Conservation (phyloP, 1,140 invertebrate species). For the Drosophila tsacasi region DNA sequence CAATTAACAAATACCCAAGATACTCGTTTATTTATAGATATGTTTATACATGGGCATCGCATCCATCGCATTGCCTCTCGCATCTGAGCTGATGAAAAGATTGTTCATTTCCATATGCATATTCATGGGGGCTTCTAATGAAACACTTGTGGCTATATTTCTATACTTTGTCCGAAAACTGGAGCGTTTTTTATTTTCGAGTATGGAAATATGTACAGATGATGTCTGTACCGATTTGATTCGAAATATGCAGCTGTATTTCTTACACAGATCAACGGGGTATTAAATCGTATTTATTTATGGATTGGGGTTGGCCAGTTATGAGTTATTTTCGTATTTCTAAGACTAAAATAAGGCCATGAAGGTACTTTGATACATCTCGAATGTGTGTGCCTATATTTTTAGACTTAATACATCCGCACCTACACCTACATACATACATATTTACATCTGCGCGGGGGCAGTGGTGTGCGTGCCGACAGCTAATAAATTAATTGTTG, state of each 20-base stretch:
- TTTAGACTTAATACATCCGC: slow-evolving; percentile 35
- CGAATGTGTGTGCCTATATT: slow-evolving; percentile 39
- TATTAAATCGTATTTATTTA: slow-evolving; percentile 39
- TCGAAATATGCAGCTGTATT: slow-evolving; percentile 12
- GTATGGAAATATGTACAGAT: background rate
- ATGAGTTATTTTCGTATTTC: slow-evolving; percentile 48
- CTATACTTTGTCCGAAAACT: slow-evolving; percentile 12
- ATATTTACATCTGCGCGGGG: slow-evolving; percentile 29
- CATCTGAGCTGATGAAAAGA: slow-evolving; percentile 31
- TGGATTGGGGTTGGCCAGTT: slow-evolving; percentile 49
- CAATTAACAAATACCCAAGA: slow-evolving; percentile 49
- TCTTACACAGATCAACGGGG: slow-evolving; percentile 14
- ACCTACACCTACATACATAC: slow-evolving; percentile 29
- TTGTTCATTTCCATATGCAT: slow-evolving; percentile 34
- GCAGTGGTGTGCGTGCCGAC: slow-evolving; percentile 36
- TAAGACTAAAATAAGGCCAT: slow-evolving; percentile 52
- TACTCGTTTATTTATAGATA: slow-evolving; percentile 42
- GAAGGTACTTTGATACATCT: slow-evolving; percentile 55
- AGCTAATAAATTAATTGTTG: slow-evolving; percentile 56
- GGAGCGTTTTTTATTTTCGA: slow-evolving; percentile 26
- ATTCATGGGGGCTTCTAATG: slow-evolving; percentile 26
- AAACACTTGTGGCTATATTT: slow-evolving; percentile 46
- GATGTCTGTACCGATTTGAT: background rate
- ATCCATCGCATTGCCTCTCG: background rate
- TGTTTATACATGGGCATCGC: slow-evolving; percentile 51